Evolutionary conservation across 2,797 vertebrate genomes (phyloP), one percentile per base, ranked within the genome.

Genomic region (Artibeus lituratus): DNA sequence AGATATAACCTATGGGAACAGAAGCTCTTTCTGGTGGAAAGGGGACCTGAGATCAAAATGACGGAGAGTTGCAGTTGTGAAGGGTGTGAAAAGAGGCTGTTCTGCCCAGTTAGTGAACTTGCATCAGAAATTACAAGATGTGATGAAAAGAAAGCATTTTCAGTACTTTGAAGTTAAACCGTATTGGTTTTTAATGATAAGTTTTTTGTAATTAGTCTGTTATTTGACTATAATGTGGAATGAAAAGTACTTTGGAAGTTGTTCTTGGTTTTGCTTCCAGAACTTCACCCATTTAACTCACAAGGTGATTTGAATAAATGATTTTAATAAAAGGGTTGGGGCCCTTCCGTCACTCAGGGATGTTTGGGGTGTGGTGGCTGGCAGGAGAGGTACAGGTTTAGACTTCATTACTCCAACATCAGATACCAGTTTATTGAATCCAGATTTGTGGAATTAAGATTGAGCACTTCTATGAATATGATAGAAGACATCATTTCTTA

Each of bases 391-490:
- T 29, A 10, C 49, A 53, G 5, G 70, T 80, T 81, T 77, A 94
- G 82, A 96, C 86, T 62, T 10, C 89, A 0, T 51, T 83, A 29
- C n/a, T 72, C 70, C 2, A 37, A 90, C 35, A 76, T 94, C 32
- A 92, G 69, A 37, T 65, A 78, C 35, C 67, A 65, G 69, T 32
- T 81, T 91, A 67, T 91, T 90, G 84, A 92, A 93, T 89, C 86
- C 94, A 96, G 39, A 74, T 44, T 78, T 94, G 44, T 4, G 81
- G 87, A 89, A 92, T 93, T 96, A 96, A 96, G 93, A 49, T 70
- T 57, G 91, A 94, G 26, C 26, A 72, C 37, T 92, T 77, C 72
- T 51, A 0, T 92, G 67, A 96, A 51, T 92, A 37, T 96, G 92
- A 83, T 72, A 89, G 92, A 67, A 92, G 87, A 69, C 18, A 69